Evolutionary conservation across 2,888 invertebrate species (phyloP).

Genomic region (Nudaria mundana): DNA sequence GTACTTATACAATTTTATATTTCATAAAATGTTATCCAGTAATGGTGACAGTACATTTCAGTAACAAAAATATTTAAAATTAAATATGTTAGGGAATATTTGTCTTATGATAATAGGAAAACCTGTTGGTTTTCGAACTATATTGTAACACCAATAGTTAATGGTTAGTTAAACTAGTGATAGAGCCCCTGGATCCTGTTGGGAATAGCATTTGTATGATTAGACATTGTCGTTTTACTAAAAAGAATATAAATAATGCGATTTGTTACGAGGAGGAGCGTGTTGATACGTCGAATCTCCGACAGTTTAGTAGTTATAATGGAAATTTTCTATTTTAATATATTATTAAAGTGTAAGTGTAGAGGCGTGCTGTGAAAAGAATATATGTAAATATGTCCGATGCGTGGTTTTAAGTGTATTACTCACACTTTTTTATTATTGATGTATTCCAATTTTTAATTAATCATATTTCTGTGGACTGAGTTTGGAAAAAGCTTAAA

Average conservation of each 20-base stretch:
- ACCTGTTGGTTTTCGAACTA: slow-evolving; percentile 37
- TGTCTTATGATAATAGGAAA: slow-evolving; percentile 53
- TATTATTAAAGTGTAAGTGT: slow-evolving; percentile 64
- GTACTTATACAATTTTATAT: slow-evolving; percentile 27
- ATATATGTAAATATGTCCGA: slow-evolving; percentile 55
- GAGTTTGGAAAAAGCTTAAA: slow-evolving; percentile 37
- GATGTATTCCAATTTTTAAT: slow-evolving; percentile 41
- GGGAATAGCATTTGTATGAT: slow-evolving; percentile 74
- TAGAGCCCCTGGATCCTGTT: slow-evolving; percentile 67
- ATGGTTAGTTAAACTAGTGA: slow-evolving; percentile 59
- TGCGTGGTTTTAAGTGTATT: slow-evolving; percentile 44
- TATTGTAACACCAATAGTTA: slow-evolving; percentile 72
- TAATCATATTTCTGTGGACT: slow-evolving; percentile 40
- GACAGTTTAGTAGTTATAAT: slow-evolving; percentile 69
- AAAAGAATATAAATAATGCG: slow-evolving; percentile 39
- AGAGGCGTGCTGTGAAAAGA: slow-evolving; percentile 59
- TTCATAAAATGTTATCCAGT: slow-evolving; percentile 10
- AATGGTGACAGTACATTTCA: slow-evolving; percentile 24
- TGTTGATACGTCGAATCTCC: slow-evolving; percentile 71
- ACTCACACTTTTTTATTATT: slow-evolving; percentile 39
- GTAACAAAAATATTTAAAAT: slow-evolving; percentile 35
- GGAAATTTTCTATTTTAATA: slow-evolving; percentile 79
- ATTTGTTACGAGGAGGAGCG: slow-evolving; percentile 48
- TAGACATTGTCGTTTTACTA: slow-evolving; percentile 69
- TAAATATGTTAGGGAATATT: slow-evolving; percentile 41